Evolutionary conservation across 2,113 vertebrate genomes (phyloP), one percentile per base, ranked within the genome.

Genomic region (Hydrolagus affinis): DNA sequence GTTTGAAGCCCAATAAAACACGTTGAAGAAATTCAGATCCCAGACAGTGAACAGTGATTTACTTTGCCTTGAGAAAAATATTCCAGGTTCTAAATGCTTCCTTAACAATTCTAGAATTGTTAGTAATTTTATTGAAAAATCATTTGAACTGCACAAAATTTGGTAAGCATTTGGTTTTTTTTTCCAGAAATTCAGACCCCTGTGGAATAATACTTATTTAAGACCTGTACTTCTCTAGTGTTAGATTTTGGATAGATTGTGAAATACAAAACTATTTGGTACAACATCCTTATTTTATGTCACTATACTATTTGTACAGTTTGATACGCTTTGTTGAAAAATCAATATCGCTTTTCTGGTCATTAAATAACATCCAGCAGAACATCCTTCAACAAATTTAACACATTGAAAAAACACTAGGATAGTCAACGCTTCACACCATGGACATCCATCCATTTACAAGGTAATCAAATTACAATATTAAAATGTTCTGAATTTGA

Each of bases 121-220:
- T 4, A 10, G 59, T 60, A 15, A 1, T 25, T 66, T 75, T 56
- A 66, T 32, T 14, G 60, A 7, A 83, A 83, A 66, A 83, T 9
- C 60, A 83, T 83, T 30, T 83, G 62, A 83, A 59, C 78, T 17
- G 66, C 78, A 83, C 62, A 66, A 83, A 68, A 62, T 83, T 83
- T 83, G 78, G 66, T 83, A 32, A 80, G 59, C 60, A 83, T 19
- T 83, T 59, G 25, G 78, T 66, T 83, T 32, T 64, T 83, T 66
- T 83, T 66, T 66, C 25, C 60, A 30, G 62, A 83, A 83, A 83
- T 25, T 62, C 32, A 32, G 78, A 66, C 25, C 66, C 66, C 9
- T 8, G 19, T 83, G 78, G 66, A 83, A 83, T 32, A 66, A 83
- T 83, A 66, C 66, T 83, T 80, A 80, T 80, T 44, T 64, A 60